A percentile compares a stretch with the other conserved stretches of the same genome.
phyloP scores from a whole-genome alignment of 2,888 invertebrate species.

The Noctuana brunneofusca region DNA sequence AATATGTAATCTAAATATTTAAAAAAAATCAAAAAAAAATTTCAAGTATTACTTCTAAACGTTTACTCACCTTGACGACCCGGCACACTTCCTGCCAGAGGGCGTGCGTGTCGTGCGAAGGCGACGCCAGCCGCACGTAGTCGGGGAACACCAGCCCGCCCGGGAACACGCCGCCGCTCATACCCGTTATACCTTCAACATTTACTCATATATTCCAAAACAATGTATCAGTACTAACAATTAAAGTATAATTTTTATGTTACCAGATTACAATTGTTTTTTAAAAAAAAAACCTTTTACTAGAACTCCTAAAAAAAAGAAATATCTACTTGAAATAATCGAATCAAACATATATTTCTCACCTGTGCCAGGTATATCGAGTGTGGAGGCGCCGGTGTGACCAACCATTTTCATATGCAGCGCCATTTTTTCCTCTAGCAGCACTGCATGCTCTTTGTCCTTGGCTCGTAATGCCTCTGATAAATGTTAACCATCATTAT shows the following conservation, averaged over 20 bases:
- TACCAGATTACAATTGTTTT: no score
- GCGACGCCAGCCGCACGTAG: constrained; percentile 89
- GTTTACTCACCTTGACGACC: constrained; percentile 88
- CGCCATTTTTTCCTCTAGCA: constrained; percentile 94
- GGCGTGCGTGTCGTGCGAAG: constrained; percentile 89
- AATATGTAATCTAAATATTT: no score
- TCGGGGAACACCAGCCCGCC: constrained; percentile 85
- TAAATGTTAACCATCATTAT: no score
- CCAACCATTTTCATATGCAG: constrained; percentile 90
- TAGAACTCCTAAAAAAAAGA: no score
- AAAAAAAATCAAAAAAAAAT: no score
- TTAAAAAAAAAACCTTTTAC: no score
- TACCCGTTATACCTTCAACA: constrained; percentile 48
- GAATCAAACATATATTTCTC: constrained; percentile 15
- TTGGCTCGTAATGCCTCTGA: constrained; percentile 92
- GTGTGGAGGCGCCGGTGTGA: constrained; percentile 78
- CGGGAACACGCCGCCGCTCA: constrained; percentile 60
- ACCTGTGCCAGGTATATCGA: constrained; percentile 69
- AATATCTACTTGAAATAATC: no score
- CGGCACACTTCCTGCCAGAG: constrained; percentile 92
- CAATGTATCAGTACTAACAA: no score
- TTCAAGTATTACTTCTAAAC: no score
- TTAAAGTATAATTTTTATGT: no score
- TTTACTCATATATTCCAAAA: no score
- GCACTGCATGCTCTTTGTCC: constrained; percentile 92